A percentile compares a stretch with the other conserved stretches of the same genome.
Evolutionary conservation across 2,888 invertebrate genomes (phyloP).

Genomic region (Pherbina coryleti): DNA sequence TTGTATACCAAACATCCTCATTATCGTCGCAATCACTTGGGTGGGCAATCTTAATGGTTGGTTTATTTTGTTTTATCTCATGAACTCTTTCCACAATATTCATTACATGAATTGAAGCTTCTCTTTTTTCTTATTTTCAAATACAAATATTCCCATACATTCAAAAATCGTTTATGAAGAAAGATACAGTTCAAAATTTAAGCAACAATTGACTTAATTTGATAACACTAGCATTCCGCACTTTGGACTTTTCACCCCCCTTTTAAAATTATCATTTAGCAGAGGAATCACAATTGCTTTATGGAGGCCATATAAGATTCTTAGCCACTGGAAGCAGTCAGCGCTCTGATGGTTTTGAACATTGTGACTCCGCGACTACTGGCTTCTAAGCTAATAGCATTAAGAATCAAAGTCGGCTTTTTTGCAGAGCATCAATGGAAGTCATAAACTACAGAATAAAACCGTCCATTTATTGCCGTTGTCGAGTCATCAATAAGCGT

Average conservation of each 20-base stretch:
- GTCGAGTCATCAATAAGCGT: neutral
- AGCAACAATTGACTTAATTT: too few relatives aligned
- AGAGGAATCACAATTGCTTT: conserved; percentile 24
- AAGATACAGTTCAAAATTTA: too few relatives aligned
- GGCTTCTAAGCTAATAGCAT: conserved; percentile 13
- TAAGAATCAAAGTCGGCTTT: conserved; percentile 32
- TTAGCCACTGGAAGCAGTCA: conserved; percentile 29
- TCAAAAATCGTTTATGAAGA: too few relatives aligned
- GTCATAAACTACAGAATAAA: conserved; percentile 4
- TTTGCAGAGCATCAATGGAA: conserved; percentile 24
- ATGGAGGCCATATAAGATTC: conserved; percentile 19
- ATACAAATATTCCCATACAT: too few relatives aligned
- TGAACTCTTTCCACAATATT: too few relatives aligned
- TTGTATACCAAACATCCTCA: too few relatives aligned
- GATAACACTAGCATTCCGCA: neutral
- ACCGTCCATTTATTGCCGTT: conserved; percentile 19
- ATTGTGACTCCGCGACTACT: conserved; percentile 15
- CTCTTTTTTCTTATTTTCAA: too few relatives aligned
- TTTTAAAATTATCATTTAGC: conserved; percentile 21
- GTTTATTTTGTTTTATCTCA: too few relatives aligned
- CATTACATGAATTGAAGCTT: too few relatives aligned
- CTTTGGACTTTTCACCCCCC: neutral
- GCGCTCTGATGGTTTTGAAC: neutral
- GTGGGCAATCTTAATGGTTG: too few relatives aligned
- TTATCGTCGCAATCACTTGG: too few relatives aligned